phyloP scores from a whole-genome alignment of 2,888 invertebrate genomes.

The Podotricha telesiphe region DNA sequence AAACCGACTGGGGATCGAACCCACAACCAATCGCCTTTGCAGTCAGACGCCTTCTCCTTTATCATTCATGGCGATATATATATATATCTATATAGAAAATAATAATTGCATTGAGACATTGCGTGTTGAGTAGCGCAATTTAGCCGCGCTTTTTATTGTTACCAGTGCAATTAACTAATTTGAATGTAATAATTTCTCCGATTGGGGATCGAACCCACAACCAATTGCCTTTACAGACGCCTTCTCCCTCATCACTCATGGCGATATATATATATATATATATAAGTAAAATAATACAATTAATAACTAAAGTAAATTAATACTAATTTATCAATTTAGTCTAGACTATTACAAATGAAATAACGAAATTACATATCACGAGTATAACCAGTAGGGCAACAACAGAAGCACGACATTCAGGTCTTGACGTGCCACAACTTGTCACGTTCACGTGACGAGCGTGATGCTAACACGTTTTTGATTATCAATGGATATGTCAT shows the following conservation, averaged over 20 bases:
- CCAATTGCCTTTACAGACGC: neutral
- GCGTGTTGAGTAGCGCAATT: too few species aligned
- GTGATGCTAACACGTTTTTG: neutral
- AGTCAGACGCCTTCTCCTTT: neutral
- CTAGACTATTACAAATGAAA: neutral
- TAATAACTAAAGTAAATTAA: too few species aligned
- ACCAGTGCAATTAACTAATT: too few species aligned
- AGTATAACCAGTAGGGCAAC: slow-evolving; percentile 5
- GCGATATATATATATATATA: too few species aligned
- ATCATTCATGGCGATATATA: too few species aligned
- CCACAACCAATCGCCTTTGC: too few species aligned
- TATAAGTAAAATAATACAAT: neutral
- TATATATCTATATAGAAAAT: neutral
- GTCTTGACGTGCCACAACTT: neutral
- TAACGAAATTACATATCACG: neutral
- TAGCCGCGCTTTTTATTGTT: too few species aligned
- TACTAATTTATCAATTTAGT: neutral
- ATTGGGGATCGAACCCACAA: too few species aligned
- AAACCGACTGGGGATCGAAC: too few species aligned
- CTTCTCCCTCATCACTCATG: neutral
- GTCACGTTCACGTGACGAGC: slow-evolving; percentile 16
- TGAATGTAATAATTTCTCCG: too few species aligned
- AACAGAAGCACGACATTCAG: slow-evolving; percentile 7
- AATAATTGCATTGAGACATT: too few species aligned
- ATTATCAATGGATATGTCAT: neutral